Evolutionary conservation across 1,140 invertebrate species (phyloP), one percentile per base, ranked within the genome.

Genomic region (Lethocerus indicus): DNA sequence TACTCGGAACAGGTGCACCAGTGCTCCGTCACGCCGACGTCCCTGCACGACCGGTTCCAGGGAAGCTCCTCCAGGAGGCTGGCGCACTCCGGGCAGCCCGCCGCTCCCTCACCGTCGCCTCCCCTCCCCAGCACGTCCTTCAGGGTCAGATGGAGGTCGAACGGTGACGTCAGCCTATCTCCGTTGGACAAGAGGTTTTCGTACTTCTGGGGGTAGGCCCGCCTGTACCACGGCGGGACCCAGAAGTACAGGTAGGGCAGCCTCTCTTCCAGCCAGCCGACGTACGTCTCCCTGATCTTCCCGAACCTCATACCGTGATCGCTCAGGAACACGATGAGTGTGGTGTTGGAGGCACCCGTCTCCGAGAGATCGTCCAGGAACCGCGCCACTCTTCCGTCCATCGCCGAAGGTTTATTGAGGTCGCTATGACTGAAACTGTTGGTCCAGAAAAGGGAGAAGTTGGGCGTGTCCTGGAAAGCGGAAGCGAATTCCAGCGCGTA

Each of bases 221-320:
- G 54, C 20, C 67, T 64, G 57, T 87, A 83, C 65, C 74, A 78
- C 27, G 75, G 63, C 0, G 92, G 90, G n/a, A 93, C 53, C 55
- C 78, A 71, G 2, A 93, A 64, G 27, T 54, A 56, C 13, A 89
- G 69, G 52, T 89, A 85, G 0, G 92, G 92, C 18, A 96, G 63
- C 36, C 89, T 66, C 61, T 94, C 90, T 64, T 97, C 92, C 50
- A 92, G 69, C 61, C 84, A 79, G 0, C 92, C 92, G 46, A 82
- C 76, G 60, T 83, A 81, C 0, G 89, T 93, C 55, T 75, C 63
- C 18, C 84, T 62, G 16, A 89, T 78, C 2, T 69, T 67, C 1
- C 91, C 90, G 69, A 84, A 94, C 25, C 93, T 64, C 59, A 91
- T 80, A 0, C 93, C 92, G 63, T 97, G 93, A 64, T 97, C 93